phyloP scores from a whole-genome alignment of 1,140 invertebrate genomes.

The Temnothorax longispinosus region DNA sequence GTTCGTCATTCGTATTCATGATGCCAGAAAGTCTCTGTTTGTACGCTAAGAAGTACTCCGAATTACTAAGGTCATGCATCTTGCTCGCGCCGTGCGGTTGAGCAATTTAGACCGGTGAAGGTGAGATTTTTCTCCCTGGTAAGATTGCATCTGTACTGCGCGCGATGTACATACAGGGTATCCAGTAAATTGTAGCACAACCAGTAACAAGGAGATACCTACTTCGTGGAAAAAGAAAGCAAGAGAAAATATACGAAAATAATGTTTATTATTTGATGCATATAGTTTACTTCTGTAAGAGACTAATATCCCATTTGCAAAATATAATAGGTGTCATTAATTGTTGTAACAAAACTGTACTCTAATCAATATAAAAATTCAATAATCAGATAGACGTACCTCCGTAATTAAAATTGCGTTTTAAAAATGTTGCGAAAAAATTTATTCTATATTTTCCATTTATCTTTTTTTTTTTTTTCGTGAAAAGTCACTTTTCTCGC shows the following conservation, averaged over 20 bases:
- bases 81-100: not conserved
- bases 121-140: slow-evolving; percentile 3
- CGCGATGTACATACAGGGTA: not conserved
- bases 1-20: not conserved
- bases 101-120: slow-evolving; percentile 14
- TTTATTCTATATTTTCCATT: not conserved
- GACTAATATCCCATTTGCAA: not conserved
- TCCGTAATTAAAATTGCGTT: not conserved
- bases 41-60: slow-evolving; percentile 20
- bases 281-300: not conserved
- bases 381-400: not conserved
- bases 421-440: not conserved
- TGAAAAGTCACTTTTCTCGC: not conserved
- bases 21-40: slow-evolving; percentile 27
- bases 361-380: not conserved
- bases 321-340: not conserved
- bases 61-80: slow-evolving; percentile 6
- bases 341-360: not conserved
- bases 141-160: slow-evolving; percentile 21
- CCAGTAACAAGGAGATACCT: not conserved
- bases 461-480: not conserved
- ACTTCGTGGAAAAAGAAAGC: not conserved
- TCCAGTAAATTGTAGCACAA: not conserved
- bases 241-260: not conserved
- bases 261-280: not conserved